Evolutionary conservation across 1,140 invertebrate species (phyloP).

Genomic region (Pseudomyrmex dendroicus): DNA sequence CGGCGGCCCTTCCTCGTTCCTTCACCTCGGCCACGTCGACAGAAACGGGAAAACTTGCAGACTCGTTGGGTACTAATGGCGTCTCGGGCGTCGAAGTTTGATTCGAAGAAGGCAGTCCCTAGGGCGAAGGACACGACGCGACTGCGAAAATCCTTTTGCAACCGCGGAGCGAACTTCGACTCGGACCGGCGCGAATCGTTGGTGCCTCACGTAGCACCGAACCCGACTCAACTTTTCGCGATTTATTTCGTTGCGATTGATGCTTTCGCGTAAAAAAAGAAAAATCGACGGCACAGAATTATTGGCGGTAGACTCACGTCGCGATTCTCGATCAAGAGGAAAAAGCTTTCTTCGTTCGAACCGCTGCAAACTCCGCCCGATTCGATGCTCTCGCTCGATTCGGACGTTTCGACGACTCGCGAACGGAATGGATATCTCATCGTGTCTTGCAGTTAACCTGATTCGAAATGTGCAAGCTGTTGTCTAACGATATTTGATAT

Average conservation of each 20-base stretch:
- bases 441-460: background rate
- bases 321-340: constrained; percentile 47
- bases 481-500: no score
- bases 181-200: constrained; percentile 28
- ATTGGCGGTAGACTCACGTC: constrained; percentile 55
- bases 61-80: constrained; percentile 57
- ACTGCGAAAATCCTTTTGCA: constrained; percentile 48
- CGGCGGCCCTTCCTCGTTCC: constrained; percentile 24
- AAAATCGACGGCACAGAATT: constrained; percentile 33
- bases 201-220: constrained; percentile 23
- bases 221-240: constrained; percentile 51
- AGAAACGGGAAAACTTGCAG: constrained; percentile 46
- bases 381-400: constrained; percentile 12
- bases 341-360: constrained; percentile 36
- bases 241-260: constrained; percentile 60
- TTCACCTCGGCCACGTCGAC: constrained; percentile 19
- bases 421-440: background rate
- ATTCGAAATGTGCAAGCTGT: background rate
- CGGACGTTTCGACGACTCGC: constrained; percentile 23
- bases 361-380: constrained; percentile 8
- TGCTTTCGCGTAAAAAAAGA: constrained; percentile 26
- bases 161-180: constrained; percentile 45
- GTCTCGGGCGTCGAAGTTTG: constrained; percentile 53
- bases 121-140: constrained; percentile 32
- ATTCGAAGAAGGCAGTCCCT: constrained; percentile 48